Percentiles rank a stretch among this genome's conserved stretches.
These are phyloP conservation scores for Drosophila nigrodunni DNA, from an alignment of 1,140 invertebrate species.

Conservation along the genomic window DNA sequence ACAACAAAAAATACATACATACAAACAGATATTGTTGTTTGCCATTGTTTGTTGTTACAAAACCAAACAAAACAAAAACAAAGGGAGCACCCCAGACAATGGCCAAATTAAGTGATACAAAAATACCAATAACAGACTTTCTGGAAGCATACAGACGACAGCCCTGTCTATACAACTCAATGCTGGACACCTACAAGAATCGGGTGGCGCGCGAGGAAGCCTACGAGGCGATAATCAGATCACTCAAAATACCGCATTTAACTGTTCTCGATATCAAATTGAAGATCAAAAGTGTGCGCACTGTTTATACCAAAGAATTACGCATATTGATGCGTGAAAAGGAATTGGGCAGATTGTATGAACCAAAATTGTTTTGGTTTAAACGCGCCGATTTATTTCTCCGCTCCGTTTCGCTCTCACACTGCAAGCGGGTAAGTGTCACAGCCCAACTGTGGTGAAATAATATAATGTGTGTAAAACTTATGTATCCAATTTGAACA, in stretches of 20 bases:
- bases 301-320: constrained; percentile 82
- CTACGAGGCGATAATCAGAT: constrained; percentile 70
- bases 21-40: constrained; percentile 26
- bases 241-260: constrained; percentile 71
- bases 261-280: constrained; percentile 77
- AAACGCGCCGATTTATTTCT: constrained; percentile 69
- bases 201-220: constrained; percentile 73
- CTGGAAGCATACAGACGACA: constrained; percentile 77
- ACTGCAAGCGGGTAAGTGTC: constrained; percentile 55
- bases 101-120: constrained; percentile 65
- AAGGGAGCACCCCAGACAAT: constrained; percentile 26
- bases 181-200: constrained; percentile 78
- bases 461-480: not conserved
- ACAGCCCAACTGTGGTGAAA: not conserved
- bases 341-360: constrained; percentile 59
- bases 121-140: constrained; percentile 74
- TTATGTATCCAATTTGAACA: not conserved
- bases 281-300: constrained; percentile 84
- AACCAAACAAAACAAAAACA: constrained; percentile 17
- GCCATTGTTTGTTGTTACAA: constrained; percentile 8
- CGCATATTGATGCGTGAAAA: constrained; percentile 71
- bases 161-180: constrained; percentile 79
- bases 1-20: constrained; percentile 22
- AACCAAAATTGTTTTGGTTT: constrained; percentile 74
- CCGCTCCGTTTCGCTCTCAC: constrained; percentile 65